phyloP scores from a whole-genome alignment of 2,888 invertebrate genomes.

The Lochmaea capreae region DNA sequence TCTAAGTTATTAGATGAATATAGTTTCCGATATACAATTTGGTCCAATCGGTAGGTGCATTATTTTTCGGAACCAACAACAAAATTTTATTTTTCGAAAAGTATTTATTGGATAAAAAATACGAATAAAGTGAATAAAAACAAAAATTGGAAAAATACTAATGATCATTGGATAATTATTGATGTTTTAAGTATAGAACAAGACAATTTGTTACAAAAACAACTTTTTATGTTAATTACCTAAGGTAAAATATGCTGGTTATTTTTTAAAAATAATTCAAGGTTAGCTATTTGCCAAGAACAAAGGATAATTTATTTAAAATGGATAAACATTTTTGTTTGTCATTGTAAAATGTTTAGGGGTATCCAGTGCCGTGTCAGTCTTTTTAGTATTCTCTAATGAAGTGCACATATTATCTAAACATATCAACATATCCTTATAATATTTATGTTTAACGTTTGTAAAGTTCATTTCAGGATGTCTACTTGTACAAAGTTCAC shows the following conservation, averaged over 20 bases:
- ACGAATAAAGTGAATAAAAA: not conserved
- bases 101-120: not conserved
- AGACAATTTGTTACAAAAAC: conserved; percentile 11
- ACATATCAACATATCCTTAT: too few relatives aligned
- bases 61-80: too few relatives aligned
- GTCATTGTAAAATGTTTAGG: not conserved
- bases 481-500: too few relatives aligned
- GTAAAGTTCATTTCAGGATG: too few relatives aligned
- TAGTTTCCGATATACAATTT: too few relatives aligned
- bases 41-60: too few relatives aligned
- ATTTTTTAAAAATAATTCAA: conserved; percentile 6
- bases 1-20: too few relatives aligned
- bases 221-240: conserved; percentile 7
- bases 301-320: conserved; percentile 7
- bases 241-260: not conserved
- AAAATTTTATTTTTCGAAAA: not conserved
- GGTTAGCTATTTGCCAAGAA: conserved; percentile 4
- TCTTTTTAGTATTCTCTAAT: not conserved
- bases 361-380: not conserved
- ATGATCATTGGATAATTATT: conserved; percentile 1
- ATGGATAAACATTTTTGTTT: not conserved
- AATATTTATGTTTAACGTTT: too few relatives aligned
- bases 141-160: conserved; percentile 5
- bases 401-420: too few relatives aligned
- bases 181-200: conserved; percentile 1